Percentiles rank a stretch among this genome's conserved stretches.
Evolutionary conservation across 2,797 vertebrate species (phyloP).

Genomic region (Megaceryle alcyon): DNA sequence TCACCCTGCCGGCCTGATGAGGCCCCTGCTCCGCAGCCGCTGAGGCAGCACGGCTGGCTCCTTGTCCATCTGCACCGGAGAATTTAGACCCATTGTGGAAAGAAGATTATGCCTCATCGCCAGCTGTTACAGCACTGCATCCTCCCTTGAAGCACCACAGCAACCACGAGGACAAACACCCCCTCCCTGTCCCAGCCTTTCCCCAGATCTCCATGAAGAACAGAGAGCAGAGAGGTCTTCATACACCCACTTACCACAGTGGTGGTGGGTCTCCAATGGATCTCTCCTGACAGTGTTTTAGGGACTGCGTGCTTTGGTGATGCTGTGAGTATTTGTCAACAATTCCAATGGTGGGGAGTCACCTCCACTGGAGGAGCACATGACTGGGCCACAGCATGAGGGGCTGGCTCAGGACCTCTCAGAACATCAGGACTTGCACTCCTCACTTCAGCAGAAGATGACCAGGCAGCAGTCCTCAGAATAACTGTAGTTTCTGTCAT

Average conservation of each 20-base stretch:
- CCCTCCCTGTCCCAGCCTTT: neutral
- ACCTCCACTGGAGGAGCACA: neutral
- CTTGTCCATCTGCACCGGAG: neutral
- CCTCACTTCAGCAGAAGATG: neutral
- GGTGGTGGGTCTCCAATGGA: neutral
- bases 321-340: neutral
- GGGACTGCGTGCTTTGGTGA: rapidly evolving
- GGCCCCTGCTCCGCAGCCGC: neutral
- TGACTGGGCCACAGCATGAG: neutral
- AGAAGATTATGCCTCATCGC: neutral
- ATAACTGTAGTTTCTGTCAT: neutral
- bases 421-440: neutral
- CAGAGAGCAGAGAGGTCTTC: neutral
- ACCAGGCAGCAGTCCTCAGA: neutral
- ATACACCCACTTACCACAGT: rapidly evolving
- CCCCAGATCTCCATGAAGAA: neutral
- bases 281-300: neutral
- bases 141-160: neutral
- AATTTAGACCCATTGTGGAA: neutral
- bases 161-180: rapidly evolving
- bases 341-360: rapidly evolving
- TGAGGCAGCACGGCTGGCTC: neutral
- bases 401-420: neutral
- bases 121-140: constrained; percentile 21
- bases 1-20: neutral